Evolutionary conservation across 2,797 vertebrate species (phyloP).

Genomic region (Petrocephalus sullivani): DNA sequence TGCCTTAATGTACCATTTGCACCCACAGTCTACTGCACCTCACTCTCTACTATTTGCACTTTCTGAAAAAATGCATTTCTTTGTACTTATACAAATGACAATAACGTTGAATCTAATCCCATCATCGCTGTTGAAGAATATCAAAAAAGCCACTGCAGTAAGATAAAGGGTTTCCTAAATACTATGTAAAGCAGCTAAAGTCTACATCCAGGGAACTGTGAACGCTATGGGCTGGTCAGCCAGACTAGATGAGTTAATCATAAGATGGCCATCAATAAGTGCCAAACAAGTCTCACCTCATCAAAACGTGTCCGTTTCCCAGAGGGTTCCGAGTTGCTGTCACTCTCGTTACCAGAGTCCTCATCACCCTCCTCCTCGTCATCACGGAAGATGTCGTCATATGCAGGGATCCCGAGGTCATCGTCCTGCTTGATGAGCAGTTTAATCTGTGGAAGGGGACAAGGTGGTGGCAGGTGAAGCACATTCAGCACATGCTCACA

Average conservation of each 20-base stretch:
- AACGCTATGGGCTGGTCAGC: neutral
- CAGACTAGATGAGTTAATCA: neutral
- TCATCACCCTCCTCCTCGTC: slow-evolving; percentile 73
- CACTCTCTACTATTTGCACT: too few relatives aligned
- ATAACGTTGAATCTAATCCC: neutral
- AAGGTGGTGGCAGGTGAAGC: neutral
- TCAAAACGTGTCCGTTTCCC: slow-evolving; percentile 85
- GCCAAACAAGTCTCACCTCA: slow-evolving; percentile 56
- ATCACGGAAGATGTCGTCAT: slow-evolving; percentile 91
- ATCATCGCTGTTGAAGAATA: neutral
- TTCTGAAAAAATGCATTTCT: too few relatives aligned
- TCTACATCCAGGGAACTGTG: neutral
- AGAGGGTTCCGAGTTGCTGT: slow-evolving; percentile 75
- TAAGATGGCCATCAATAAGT: neutral
- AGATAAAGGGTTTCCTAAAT: neutral
- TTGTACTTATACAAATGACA: too few relatives aligned
- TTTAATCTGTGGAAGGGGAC: slow-evolving; percentile 64
- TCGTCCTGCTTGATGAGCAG: slow-evolving; percentile 90
- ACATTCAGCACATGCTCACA: neutral
- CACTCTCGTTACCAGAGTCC: slow-evolving; percentile 77
- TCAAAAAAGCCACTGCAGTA: neutral
- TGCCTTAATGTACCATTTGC: too few relatives aligned
- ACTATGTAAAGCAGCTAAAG: neutral
- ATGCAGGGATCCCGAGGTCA: slow-evolving; percentile 81
- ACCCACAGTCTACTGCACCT: too few relatives aligned